Percentiles rank a stretch among this genome's conserved stretches.
Evolutionary conservation across 2,797 vertebrate species (phyloP).

Genomic region (Myioborus miniatus): DNA sequence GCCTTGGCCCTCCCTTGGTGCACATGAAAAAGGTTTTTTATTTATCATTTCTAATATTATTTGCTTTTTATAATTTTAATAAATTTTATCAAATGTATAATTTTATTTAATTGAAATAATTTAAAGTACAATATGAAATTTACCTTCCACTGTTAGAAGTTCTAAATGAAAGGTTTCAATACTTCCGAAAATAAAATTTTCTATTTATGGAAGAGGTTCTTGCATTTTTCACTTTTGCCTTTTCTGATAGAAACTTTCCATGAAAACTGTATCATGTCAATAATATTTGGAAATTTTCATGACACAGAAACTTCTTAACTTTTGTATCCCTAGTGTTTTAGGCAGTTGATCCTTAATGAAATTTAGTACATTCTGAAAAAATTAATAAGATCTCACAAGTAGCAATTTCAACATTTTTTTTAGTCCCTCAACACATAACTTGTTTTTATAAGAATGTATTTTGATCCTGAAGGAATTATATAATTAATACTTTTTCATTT

Average conservation of each 20-base stretch:
- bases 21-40: not conserved
- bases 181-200: not conserved
- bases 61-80: not conserved
- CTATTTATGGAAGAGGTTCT: not conserved
- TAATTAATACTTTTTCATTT: not conserved
- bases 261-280: not conserved
- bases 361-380: not conserved
- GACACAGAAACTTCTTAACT: not conserved
- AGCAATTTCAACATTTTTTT: not conserved
- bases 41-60: not conserved
- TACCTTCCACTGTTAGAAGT: not conserved
- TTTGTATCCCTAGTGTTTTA: not conserved
- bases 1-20: rapidly evolving
- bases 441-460: not conserved
- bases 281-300: not conserved
- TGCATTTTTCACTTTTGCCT: not conserved
- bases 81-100: not conserved
- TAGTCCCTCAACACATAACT: not conserved
- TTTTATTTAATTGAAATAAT: not conserved
- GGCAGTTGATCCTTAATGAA: not conserved
- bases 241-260: not conserved
- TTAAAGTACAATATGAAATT: not conserved
- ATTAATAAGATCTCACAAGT: not conserved
- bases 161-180: not conserved
- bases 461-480: not conserved